A percentile compares a stretch with the other conserved stretches of the same genome.
phyloP scores from a whole-genome alignment of 1,140 invertebrate genomes.

The Dendroctonus valens region DNA sequence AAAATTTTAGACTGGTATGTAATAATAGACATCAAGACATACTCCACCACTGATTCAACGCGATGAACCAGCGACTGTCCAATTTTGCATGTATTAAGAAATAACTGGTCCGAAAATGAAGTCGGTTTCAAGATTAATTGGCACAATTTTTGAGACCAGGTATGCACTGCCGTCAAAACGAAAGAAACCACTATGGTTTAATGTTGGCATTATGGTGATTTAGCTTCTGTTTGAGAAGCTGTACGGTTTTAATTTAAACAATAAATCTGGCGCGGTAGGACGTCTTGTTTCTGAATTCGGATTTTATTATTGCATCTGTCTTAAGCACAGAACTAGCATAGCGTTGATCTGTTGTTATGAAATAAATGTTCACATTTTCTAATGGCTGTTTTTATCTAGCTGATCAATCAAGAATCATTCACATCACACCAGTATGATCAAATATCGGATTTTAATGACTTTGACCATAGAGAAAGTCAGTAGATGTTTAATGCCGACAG shows the following conservation, averaged over 20 bases:
- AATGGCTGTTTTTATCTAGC: too few relatives aligned
- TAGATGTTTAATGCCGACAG: too few relatives aligned
- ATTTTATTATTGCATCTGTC: slow-evolving; percentile 6
- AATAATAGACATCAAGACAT: too few relatives aligned
- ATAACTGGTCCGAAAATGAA: slow-evolving; percentile 32
- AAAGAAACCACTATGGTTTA: slow-evolving; percentile 26
- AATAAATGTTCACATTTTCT: too few relatives aligned
- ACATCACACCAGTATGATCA: too few relatives aligned
- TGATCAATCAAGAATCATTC: too few relatives aligned
- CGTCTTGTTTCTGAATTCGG: slow-evolving; percentile 14
- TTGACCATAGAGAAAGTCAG: too few relatives aligned
- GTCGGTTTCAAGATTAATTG: slow-evolving; percentile 31
- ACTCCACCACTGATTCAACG: too few relatives aligned
- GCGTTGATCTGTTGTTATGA: too few relatives aligned
- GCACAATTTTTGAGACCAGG: slow-evolving; percentile 29
- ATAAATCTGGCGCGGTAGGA: slow-evolving; percentile 19
- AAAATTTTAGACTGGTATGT: too few relatives aligned
- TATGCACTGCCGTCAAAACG: slow-evolving; percentile 28
- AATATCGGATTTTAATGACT: too few relatives aligned
- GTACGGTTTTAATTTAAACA: slow-evolving; percentile 29
- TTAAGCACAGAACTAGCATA: background rate
- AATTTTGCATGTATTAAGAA: slow-evolving; percentile 30
- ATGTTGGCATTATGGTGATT: slow-evolving; percentile 32
- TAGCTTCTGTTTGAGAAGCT: slow-evolving; percentile 29
- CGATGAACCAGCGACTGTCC: slow-evolving; percentile 7